A percentile compares a stretch with the other conserved stretches of the same genome.
Evolutionary conservation across 2,888 invertebrate genomes (phyloP).

Genomic region (Rhopalosiphum nymphaeae): DNA sequence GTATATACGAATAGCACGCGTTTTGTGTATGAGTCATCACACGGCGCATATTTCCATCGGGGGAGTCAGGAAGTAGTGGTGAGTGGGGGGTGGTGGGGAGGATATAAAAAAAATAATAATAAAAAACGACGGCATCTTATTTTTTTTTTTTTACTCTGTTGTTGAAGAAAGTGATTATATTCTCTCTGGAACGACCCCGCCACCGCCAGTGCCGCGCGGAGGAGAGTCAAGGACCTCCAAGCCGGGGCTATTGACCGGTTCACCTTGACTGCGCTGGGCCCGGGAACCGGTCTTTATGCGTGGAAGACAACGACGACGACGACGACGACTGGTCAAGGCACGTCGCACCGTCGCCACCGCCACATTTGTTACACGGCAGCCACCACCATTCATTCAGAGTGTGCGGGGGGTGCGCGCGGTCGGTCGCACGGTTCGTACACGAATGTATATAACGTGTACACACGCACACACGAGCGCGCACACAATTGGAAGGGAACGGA

Average conservation of each 20-base stretch:
- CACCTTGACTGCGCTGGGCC: constrained; percentile 59
- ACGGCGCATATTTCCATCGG: not conserved
- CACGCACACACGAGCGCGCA: not conserved
- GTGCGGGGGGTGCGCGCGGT: not conserved
- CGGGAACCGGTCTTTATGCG: constrained; percentile 58
- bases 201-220: not conserved
- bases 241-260: constrained; percentile 65
- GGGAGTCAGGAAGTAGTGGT: constrained; percentile 27
- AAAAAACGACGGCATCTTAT: not conserved
- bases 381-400: constrained; percentile 25
- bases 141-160: not conserved
- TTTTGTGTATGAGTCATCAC: not conserved
- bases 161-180: constrained; percentile 61
- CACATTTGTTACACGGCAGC: constrained; percentile 40
- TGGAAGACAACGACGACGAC: constrained; percentile 33
- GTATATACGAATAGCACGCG: not conserved
- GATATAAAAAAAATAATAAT: constrained; percentile 6
- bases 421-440: not conserved
- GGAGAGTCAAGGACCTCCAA: constrained; percentile 59
- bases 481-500: not conserved
- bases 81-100: not conserved
- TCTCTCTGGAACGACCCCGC: constrained; percentile 43
- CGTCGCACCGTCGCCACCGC: not conserved
- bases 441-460: not conserved
- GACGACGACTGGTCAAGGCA: constrained; percentile 53